These are phyloP conservation scores for Drosophila dunni DNA, from an alignment of 1,140 invertebrate species.

Conservation along the genomic window DNA sequence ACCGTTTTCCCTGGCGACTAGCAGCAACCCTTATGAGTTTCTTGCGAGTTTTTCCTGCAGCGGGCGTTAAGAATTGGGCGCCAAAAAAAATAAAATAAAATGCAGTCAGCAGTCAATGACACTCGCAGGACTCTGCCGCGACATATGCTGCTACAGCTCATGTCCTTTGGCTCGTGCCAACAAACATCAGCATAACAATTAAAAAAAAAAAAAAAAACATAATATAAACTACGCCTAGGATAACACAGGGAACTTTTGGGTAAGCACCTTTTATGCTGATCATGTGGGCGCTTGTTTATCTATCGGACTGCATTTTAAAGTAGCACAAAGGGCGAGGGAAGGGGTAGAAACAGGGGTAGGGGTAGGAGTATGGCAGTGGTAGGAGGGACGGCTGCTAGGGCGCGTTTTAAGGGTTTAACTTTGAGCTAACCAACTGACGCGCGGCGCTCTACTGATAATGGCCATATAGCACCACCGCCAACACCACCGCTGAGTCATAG, in stretches of 20 bases:
- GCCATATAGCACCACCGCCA: constrained; percentile 58
- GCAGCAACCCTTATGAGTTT: constrained; percentile 68
- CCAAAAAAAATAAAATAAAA: constrained; percentile 49
- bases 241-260: constrained; percentile 44
- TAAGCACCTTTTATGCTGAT: constrained; percentile 24
- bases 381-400: constrained; percentile 44
- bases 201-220: constrained; percentile 65
- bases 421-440: constrained; percentile 73
- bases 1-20: constrained; percentile 73
- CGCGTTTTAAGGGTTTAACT: constrained; percentile 69
- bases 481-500: constrained; percentile 50
- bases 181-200: constrained; percentile 80
- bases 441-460: constrained; percentile 39
- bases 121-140: constrained; percentile 41
- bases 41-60: constrained; percentile 69
- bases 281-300: constrained; percentile 64
- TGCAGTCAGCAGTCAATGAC: constrained; percentile 69
- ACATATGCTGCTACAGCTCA: constrained; percentile 71
- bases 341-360: not conserved
- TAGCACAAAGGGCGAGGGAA: constrained; percentile 58
- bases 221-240: constrained; percentile 65
- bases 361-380: not conserved
- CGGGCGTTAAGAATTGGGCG: constrained; percentile 61
- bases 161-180: constrained; percentile 68
- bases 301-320: constrained; percentile 53